Evolutionary conservation across 2,888 invertebrate species (phyloP).

Genomic region (Scaptomyza caliginosa): DNA sequence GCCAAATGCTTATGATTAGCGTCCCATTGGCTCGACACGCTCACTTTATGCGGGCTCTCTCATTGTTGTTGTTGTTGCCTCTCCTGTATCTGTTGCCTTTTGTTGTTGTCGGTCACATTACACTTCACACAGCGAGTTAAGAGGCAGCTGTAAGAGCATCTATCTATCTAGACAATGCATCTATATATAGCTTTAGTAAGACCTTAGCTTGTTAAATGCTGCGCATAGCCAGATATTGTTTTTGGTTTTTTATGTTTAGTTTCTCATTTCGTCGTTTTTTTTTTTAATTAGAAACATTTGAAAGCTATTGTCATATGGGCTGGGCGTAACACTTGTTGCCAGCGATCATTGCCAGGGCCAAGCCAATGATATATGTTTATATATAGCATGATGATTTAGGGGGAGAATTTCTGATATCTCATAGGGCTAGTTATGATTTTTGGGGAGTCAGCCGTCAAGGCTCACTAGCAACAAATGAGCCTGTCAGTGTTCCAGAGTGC

Average conservation of each 20-base stretch:
- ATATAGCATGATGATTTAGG: slow-evolving; percentile 1
- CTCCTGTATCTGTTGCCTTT: neutral
- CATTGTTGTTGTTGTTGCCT: slow-evolving; percentile 17
- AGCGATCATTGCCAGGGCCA: slow-evolving; percentile 68
- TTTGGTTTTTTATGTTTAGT: slow-evolving; percentile 13
- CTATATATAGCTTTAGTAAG: slow-evolving; percentile 44
- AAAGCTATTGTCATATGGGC: slow-evolving; percentile 71
- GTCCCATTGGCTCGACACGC: slow-evolving; percentile 55
- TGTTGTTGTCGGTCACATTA: slow-evolving; percentile 62
- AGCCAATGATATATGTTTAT: slow-evolving; percentile 54
- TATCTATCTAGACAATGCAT: slow-evolving; percentile 37
- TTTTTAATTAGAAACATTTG: slow-evolving; percentile 78
- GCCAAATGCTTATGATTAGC: slow-evolving; percentile 78
- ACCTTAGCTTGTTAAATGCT: slow-evolving; percentile 1
- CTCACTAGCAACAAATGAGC: slow-evolving; percentile 71
- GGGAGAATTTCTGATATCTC: slow-evolving; percentile 12
- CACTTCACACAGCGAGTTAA: slow-evolving; percentile 67
- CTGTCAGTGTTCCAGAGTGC: slow-evolving; percentile 50
- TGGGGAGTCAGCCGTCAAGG: slow-evolving; percentile 45
- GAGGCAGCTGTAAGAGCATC: slow-evolving; percentile 48
- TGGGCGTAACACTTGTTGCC: slow-evolving; percentile 68
- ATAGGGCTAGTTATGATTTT: slow-evolving; percentile 19
- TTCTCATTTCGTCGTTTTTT: slow-evolving; percentile 50
- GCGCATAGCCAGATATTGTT: neutral
- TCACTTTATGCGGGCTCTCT: slow-evolving; percentile 64